Evolutionary conservation across 2,113 vertebrate species (phyloP), one percentile per base, ranked within the genome.

Genomic region (Halcyon malimbica): DNA sequence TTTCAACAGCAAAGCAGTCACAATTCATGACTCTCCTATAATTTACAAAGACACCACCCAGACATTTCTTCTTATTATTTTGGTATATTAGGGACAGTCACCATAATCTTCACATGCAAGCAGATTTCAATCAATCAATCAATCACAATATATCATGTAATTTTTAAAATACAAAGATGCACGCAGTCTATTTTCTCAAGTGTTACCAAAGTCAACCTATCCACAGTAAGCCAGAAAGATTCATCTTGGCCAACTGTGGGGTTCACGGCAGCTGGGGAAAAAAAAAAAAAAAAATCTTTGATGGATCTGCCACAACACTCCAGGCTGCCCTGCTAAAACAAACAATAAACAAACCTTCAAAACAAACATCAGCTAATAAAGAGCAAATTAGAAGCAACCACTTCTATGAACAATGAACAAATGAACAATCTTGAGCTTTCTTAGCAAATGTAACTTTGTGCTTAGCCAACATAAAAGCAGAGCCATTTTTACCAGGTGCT

Each of bases 311-410:
- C 81, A 51, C 69, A 93, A 51, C 4, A 73, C 94, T 94, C 37
- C 73, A 60, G 94, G 93, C 64, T 94, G 64, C 60, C 42, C 62
- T 35, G 39, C 80, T 60, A 51, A 89, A 89, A 75, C 46, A 81
- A 95, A 65, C 63, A 37, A 84, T 39, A 53, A 71, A 64, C 53
- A 9, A 84, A 46, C 28, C 77, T 89, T 68, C 87, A 60, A 95
- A 95, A 95, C 82, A 88, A 93, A 81, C 86, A 92, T 11, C 79
- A 89, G 41, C 91, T 84, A 44, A 93, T 89, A 87, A 96, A 95
- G 78, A 16, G 48, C 65, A 89, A 92, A 91, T 95, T 64, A 94
- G 51, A 75, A 84, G 42, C 53, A 92, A 91, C 51, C 69, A 71
- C 83, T 87, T 86, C 44, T 93, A 84, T 35, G 35, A 35, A 35